Evolutionary conservation across 2,113 vertebrate genomes (phyloP), one percentile per base, ranked within the genome.

Genomic region (human): DNA sequence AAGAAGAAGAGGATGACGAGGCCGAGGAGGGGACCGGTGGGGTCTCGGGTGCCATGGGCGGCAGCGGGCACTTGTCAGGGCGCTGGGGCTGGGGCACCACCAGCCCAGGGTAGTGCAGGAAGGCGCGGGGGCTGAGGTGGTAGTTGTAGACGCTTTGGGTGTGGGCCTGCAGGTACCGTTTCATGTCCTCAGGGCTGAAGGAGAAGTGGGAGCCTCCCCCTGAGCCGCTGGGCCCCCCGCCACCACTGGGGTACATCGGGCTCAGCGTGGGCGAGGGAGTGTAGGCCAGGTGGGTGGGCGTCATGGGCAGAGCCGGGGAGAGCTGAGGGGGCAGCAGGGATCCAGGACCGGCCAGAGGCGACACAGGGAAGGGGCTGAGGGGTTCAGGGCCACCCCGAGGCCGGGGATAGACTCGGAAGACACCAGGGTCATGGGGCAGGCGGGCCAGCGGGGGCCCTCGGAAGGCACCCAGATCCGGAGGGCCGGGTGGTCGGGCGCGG

Each of bases 111-210:
- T 99, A 99, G 98, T 99, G 99, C 92, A 99, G 98, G 98, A 99
- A 99, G 88, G 99, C 99, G 20, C 99, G 98, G 23, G 99, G 99
- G 97, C 99, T 99, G 97, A 99, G 99, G 99, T 99, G 99, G 98
- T 99, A 99, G 99, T 99, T 99, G 98, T 99, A 99, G 83, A 99
- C 99, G 12, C 99, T 99, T 98, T 99, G 99, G 78, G 99, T 99
- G 97, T 99, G 99, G 50, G 99, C 99, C 98, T 99, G 99, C 96
- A 99, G 99, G 98, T 99, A 99, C 98, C 99, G 99, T 98, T 99
- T 99, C 99, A 99, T 99, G 99, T 99, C 99, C 98, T 99, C 99
- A 0, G 99, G 98, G 98, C 99, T 99, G 98, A 99, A 99, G 97
- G 99, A 99, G 98, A 99, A 99, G 96, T 99, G 99, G 94, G 99